Evolutionary conservation across 2,113 vertebrate genomes (phyloP), one percentile per base, ranked within the genome.

Genomic region (Lophius piscatorius): DNA sequence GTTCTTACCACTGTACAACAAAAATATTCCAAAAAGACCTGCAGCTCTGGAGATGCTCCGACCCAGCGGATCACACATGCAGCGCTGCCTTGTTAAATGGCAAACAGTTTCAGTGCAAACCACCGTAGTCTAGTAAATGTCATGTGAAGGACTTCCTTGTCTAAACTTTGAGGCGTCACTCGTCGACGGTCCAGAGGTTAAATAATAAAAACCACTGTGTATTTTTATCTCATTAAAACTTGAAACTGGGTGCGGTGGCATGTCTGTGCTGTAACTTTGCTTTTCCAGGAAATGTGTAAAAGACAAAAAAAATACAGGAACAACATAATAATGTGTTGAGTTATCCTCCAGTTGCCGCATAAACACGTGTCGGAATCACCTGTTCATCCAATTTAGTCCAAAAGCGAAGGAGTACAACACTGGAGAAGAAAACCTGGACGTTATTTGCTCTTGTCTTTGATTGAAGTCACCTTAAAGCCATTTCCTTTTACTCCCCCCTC

Each of bases 281-380:
- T 41, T 21, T 8, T 50, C 63, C 36, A 5, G 29, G 29, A 31
- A 31, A 31, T n/a, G n/a, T n/a, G n/a, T n/a, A n/a, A n/a, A n/a
- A n/a, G n/a, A 47, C 69, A 49, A 24, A 40, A 23, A 33, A 40
- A 54, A 57, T 56, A 41, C 29, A 52, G 42, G 18, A 65, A 21
- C 39, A 34, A 36, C 48, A 82, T 62, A 61, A 26, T 70, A 69
- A 82, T 63, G 33, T 45, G 26, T 31, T 33, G 34, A 42, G 39
- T 83, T 76, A 64, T 42, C 23, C 46, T 57, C 26, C 18, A 54
- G 52, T 39, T 31, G 38, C 14, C 21, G 50, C 36, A 63, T 14
- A 26, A 21, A 10, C 44, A n/a, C 29, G 1, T 33, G 29, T 61
- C 26, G 34, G 21, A 26, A n/a, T 71, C 56, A 21, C 46, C 17